Base-by-base conservation (phyloP, 2,888 invertebrate genomes). In the Cordilura impudica region DNA sequence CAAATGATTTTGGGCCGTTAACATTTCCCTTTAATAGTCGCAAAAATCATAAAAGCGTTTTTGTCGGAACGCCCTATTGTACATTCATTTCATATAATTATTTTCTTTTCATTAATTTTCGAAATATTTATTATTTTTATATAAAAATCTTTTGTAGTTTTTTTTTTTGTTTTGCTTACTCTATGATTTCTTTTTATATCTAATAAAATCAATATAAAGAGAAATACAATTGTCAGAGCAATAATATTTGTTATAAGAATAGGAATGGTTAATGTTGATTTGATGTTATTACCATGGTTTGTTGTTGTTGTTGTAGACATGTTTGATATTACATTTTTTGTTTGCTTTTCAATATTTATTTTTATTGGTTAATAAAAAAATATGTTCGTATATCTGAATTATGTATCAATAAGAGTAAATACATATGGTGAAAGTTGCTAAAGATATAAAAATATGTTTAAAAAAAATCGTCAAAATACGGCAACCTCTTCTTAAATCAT, bases 121-220 rank as follows among this genome's bases (percentile, higher is more conserved):
- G 0, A 39, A 12, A 39, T 39, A 39, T 39, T 39, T n/a, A n/a
- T 39, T 31, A 31, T n/a, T 39, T 39, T 39, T 39, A 39, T 12
- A 39, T 39, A 1, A 58, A n/a, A n/a, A n/a, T n/a, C n/a, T n/a
- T n/a, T 31, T 51, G 14, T 31, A 31, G 58, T 29, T 5, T 53
- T 56, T 16, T 58, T 21, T 5, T 56, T 26, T n/a, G 19, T 29
- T 29, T 29, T 31, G 26, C 2, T 56, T 49, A 10, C 18, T 14
- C n/a, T 72, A 21, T 49, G 58, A 43, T 45, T 43, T 43, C 14
- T 45, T 47, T 61, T 39, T 26, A 67, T 67, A 47, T 60, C 60
- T 67, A 74, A 74, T 61, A 60, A 74, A 74, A 74, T 67, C 74
- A 74, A 74, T 74, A 54, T 67, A 58, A 19, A 19, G n/a, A 16